phyloP scores from a whole-genome alignment of 1,140 invertebrate species.

The Lasioglossum baleicum region DNA sequence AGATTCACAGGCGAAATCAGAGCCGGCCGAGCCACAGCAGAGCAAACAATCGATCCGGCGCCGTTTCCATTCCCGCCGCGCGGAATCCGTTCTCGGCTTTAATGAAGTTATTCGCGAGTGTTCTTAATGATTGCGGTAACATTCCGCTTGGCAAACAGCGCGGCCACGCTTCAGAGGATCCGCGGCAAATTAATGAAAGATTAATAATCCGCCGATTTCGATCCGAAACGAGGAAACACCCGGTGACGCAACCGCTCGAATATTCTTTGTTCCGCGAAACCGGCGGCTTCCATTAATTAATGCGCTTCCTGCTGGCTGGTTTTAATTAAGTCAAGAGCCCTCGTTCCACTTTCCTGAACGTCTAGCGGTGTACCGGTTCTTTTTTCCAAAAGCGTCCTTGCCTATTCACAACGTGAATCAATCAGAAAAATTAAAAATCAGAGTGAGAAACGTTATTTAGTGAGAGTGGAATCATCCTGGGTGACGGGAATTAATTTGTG shows the following conservation, averaged over 20 bases:
- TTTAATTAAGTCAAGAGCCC: slow-evolving; percentile 7
- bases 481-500: too few relatives aligned
- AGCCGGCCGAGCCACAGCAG: too few relatives aligned
- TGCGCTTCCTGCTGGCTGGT: slow-evolving; percentile 26
- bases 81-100: background rate
- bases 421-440: too few relatives aligned
- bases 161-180: slow-evolving; percentile 7
- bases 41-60: too few relatives aligned
- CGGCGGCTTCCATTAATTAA: slow-evolving; percentile 19
- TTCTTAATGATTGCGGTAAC: slow-evolving; percentile 24
- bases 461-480: too few relatives aligned
- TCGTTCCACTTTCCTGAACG: slow-evolving; percentile 28
- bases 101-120: background rate
- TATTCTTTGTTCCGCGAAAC: slow-evolving; percentile 2
- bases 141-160: slow-evolving; percentile 11
- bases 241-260: slow-evolving; percentile 9
- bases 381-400: background rate
- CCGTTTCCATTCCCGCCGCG: background rate
- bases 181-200: slow-evolving; percentile 20
- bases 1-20: too few relatives aligned
- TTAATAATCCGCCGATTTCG: slow-evolving; percentile 20
- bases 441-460: too few relatives aligned
- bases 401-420: too few relatives aligned
- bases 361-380: background rate
- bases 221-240: slow-evolving; percentile 21